These are phyloP conservation scores for Hydractinia symbiolongicarpus DNA, from an alignment of 30 jellyfish, hydroid and myxozoan species.

Conservation along the genomic window DNA sequence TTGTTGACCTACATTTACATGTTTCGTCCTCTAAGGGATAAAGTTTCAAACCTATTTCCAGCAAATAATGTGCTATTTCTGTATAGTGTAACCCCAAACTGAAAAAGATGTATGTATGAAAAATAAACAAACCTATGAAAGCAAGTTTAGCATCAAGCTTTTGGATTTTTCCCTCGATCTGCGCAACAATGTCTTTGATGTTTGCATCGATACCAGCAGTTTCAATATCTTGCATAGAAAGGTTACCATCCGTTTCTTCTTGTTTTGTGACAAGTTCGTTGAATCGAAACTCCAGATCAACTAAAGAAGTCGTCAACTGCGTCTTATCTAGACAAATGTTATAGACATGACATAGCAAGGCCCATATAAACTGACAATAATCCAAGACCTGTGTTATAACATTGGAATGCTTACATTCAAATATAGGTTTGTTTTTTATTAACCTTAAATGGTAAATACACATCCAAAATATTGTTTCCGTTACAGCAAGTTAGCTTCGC, in stretches of 20 bases:
- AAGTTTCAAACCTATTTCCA: too few relatives aligned
- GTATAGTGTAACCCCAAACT: too few relatives aligned
- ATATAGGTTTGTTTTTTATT: too few relatives aligned
- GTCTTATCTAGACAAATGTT: neutral
- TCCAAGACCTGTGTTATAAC: too few relatives aligned
- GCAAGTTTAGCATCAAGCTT: constrained; percentile 12
- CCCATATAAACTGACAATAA: neutral
- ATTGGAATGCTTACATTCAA: too few relatives aligned
- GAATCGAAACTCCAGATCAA: constrained; percentile 18
- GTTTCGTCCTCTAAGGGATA: too few relatives aligned
- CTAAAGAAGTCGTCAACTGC: constrained; percentile 2
- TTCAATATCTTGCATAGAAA: neutral
- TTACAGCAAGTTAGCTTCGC: too few relatives aligned
- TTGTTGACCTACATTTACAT: too few relatives aligned
- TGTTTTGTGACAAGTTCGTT: constrained; percentile 22
- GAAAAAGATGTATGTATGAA: too few relatives aligned
- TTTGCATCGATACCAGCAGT: neutral
- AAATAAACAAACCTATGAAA: neutral
- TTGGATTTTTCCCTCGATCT: constrained; percentile 15
- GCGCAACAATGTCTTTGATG: constrained; percentile 15
- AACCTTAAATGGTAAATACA: too few relatives aligned
- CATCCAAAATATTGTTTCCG: too few relatives aligned
- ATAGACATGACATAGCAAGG: neutral
- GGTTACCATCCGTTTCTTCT: neutral
- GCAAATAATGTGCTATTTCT: too few relatives aligned